Evolutionary conservation across 2,113 vertebrate species (phyloP).

Genomic region (Nyctibius bracteatus): DNA sequence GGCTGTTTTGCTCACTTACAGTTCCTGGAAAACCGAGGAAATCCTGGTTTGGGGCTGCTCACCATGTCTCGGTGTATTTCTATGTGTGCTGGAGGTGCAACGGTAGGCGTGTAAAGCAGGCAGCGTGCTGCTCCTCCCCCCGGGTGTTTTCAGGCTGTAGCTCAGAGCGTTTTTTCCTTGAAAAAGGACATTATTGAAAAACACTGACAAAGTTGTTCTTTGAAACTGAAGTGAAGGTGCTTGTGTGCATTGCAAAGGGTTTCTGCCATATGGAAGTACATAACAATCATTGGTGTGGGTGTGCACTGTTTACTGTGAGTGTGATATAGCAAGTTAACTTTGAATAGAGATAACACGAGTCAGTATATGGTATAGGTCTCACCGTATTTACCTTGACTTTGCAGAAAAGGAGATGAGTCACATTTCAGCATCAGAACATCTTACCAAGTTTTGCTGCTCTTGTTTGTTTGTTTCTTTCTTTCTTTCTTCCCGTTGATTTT

Average conservation of each 20-base stretch:
- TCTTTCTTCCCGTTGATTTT: not conserved
- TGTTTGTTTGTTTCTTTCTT: no score
- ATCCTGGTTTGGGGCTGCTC: not conserved
- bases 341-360: not conserved
- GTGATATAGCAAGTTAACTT: not conserved
- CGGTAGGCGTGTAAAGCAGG: fast-evolving
- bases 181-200: not conserved
- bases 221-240: not conserved
- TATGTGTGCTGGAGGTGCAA: not conserved
- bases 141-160: not conserved
- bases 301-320: not conserved
- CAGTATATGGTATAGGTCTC: not conserved
- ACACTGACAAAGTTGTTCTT: not conserved
- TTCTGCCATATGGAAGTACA: fast-evolving
- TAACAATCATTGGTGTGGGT: fast-evolving
- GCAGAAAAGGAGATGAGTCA: not conserved
- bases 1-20: not conserved
- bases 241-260: not conserved
- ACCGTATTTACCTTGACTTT: not conserved
- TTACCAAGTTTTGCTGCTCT: not conserved
- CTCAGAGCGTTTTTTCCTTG: not conserved
- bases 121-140: fast-evolving
- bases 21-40: not conserved
- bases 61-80: not conserved
- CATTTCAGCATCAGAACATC: not conserved